phyloP scores from a whole-genome alignment of 2,888 invertebrate species.

The Idaea dimidiata region DNA sequence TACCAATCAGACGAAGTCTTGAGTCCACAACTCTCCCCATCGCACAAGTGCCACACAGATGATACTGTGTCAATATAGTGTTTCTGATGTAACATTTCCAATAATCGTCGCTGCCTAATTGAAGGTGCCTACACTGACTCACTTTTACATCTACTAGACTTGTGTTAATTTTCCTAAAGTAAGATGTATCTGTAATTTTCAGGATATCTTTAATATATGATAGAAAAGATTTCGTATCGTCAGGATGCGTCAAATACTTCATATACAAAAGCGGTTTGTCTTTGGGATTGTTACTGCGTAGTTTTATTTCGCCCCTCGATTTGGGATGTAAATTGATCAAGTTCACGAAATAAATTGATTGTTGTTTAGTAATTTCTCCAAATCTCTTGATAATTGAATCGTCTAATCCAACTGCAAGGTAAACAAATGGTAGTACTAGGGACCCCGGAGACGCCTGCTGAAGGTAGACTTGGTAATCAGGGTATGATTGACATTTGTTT shows the following conservation, averaged over 20 bases:
- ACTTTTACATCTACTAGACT: slow-evolving; percentile 33
- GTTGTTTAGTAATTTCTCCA: slow-evolving; percentile 27
- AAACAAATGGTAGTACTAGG: slow-evolving; percentile 35
- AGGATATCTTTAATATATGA: slow-evolving; percentile 39
- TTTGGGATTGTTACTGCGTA: slow-evolving; percentile 40
- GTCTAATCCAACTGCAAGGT: slow-evolving; percentile 36
- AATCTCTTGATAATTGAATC: slow-evolving; percentile 38
- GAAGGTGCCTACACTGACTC: slow-evolving; percentile 33
- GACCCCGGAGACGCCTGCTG: slow-evolving; percentile 36
- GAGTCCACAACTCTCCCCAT: slow-evolving; percentile 59
- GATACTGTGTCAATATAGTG: slow-evolving; percentile 82
- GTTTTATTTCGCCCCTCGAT: slow-evolving; percentile 45
- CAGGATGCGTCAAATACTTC: slow-evolving; percentile 33
- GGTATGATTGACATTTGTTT: slow-evolving; percentile 43
- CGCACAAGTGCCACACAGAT: slow-evolving; percentile 49
- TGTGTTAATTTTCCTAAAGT: slow-evolving; percentile 36
- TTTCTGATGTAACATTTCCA: slow-evolving; percentile 48
- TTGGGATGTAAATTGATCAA: slow-evolving; percentile 44
- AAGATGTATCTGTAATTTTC: slow-evolving; percentile 38
- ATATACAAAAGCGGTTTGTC: slow-evolving; percentile 40
- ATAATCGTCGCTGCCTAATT: slow-evolving; percentile 39
- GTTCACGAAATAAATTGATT: slow-evolving; percentile 30
- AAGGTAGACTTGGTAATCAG: slow-evolving; percentile 49
- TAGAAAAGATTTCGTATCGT: slow-evolving; percentile 42
- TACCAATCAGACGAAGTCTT: slow-evolving; percentile 32